Conservation (phyloP, 2,888 invertebrate genomes). For the Machimus atricapillus region DNA sequence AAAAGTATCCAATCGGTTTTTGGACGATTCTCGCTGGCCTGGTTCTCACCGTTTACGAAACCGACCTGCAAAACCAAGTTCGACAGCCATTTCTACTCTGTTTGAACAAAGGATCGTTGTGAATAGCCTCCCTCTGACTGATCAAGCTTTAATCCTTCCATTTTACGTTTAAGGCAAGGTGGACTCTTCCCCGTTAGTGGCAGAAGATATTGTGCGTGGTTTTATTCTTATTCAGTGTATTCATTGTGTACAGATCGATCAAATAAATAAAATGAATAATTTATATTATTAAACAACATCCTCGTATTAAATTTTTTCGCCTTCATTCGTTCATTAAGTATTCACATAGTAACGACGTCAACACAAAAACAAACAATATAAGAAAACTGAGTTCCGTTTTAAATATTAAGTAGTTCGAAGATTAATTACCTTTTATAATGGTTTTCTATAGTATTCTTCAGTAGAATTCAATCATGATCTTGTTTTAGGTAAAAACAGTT, state of each 20-base stretch:
- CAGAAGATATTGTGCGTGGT: not conserved
- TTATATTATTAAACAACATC: not conserved
- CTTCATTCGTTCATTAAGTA: not conserved
- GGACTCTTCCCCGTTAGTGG: not conserved
- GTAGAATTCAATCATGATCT: too few species aligned
- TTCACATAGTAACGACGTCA: too few species aligned
- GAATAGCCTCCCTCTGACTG: constrained; percentile 1
- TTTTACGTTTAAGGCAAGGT: constrained; percentile 9
- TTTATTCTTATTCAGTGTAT: constrained; percentile 6
- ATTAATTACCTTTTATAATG: too few species aligned
- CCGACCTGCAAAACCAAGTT: constrained; percentile 80
- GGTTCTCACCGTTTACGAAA: constrained; percentile 82
- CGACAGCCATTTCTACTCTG: constrained; percentile 84
- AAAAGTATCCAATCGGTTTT: constrained; percentile 96
- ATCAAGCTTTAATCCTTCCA: constrained; percentile 33
- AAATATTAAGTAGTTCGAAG: too few species aligned
- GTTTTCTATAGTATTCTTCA: too few species aligned
- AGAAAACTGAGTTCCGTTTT: too few species aligned
- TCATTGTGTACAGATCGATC: not conserved
- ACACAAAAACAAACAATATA: too few species aligned
- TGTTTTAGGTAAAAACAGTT: too few species aligned
- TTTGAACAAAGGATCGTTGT: constrained; percentile 64
- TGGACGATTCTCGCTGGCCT: constrained; percentile 91
- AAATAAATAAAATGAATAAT: constrained; percentile 10
- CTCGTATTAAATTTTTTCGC: not conserved